These are phyloP conservation scores for Galendromus occidentalis DNA, from an alignment of 1,140 invertebrate species.

Conservation along the genomic window DNA sequence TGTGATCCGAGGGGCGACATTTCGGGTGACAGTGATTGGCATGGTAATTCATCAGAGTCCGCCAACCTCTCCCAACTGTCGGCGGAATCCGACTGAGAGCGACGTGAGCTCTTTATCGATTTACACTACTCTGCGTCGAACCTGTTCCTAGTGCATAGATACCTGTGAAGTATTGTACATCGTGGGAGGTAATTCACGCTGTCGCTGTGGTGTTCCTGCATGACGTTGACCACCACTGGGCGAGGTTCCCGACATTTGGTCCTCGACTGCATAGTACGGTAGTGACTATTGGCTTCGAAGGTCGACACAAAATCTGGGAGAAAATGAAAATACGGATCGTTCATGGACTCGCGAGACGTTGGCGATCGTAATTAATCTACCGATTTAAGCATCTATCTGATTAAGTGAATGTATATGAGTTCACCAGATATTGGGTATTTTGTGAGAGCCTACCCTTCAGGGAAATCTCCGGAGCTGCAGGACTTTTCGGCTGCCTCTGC, in stretches of 20 bases:
- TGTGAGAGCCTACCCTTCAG: too few species aligned
- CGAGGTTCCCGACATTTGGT: not conserved
- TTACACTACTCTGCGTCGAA: not conserved
- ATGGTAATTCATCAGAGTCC: not conserved
- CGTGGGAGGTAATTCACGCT: not conserved
- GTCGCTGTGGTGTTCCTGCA: not conserved
- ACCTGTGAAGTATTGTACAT: conserved; percentile 2
- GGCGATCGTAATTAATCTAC: too few species aligned
- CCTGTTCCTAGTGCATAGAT: not conserved
- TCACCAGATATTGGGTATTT: too few species aligned
- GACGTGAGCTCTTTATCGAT: not conserved
- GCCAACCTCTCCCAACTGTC: not conserved
- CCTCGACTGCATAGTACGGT: not conserved
- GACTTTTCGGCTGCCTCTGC: too few species aligned
- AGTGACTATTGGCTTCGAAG: not conserved
- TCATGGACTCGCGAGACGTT: too few species aligned
- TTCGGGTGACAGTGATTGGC: not conserved
- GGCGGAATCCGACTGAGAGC: not conserved
- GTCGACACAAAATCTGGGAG: not conserved
- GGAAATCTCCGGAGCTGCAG: too few species aligned
- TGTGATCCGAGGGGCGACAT: not conserved
- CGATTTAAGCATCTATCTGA: too few species aligned
- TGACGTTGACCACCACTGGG: not conserved
- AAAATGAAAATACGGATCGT: too few species aligned
- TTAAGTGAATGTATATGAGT: too few species aligned